Evolutionary conservation across 2,888 invertebrate species (phyloP).

Genomic region (Drosophila affinis): DNA sequence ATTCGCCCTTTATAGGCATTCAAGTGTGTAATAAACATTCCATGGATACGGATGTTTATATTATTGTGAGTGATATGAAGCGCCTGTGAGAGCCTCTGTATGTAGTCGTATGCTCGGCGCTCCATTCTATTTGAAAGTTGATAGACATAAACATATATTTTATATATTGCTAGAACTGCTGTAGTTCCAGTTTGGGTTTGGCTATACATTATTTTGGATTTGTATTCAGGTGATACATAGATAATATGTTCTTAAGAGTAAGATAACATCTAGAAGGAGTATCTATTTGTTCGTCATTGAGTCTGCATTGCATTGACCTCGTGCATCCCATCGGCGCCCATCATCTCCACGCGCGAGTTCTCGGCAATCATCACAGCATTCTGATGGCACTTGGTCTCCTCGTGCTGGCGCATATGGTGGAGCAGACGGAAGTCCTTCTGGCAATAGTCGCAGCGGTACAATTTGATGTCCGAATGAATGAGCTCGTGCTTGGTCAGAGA

Average conservation of each 20-base stretch:
- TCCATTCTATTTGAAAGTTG: not conserved
- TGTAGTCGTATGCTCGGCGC: no score
- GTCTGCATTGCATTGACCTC: constrained; percentile 3
- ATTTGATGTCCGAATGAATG: constrained; percentile 80
- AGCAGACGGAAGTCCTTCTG: constrained; percentile 81
- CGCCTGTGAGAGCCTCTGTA: no score
- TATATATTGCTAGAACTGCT: not conserved
- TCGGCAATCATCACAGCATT: constrained; percentile 74
- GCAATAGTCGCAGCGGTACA: constrained; percentile 81
- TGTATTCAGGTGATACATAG: constrained; percentile 12
- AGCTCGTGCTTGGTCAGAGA: constrained; percentile 81
- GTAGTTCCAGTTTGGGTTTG: not conserved
- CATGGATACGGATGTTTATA: no score
- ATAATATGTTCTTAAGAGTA: not conserved
- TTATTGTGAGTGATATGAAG: no score
- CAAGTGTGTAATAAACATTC: no score
- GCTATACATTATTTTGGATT: not conserved
- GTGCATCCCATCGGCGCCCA: constrained; percentile 29
- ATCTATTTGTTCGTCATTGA: constrained; percentile 4
- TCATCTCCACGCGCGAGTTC: constrained; percentile 57
- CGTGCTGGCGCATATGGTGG: constrained; percentile 82
- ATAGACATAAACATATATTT: not conserved
- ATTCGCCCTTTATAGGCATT: no score
- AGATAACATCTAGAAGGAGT: not conserved
- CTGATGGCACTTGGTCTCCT: constrained; percentile 81